These are phyloP conservation scores for Taeniopygia guttata DNA, from an alignment of 2,797 vertebrate genomes.

Conservation along the genomic window DNA sequence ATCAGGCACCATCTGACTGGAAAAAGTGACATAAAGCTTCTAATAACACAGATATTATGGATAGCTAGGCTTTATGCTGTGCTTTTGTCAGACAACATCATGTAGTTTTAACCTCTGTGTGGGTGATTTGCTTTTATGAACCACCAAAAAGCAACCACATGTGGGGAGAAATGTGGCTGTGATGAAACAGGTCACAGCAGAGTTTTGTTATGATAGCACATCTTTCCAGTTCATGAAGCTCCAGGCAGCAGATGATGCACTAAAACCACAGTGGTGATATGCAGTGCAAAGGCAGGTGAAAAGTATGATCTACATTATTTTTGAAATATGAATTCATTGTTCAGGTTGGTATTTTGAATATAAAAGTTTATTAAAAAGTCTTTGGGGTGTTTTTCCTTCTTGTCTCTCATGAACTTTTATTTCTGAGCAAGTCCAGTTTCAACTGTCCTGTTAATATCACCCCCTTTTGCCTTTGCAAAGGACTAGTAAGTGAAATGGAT, in stretches of 20 bases:
- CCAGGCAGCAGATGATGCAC: not conserved
- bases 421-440: not conserved
- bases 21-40: conserved; percentile 24
- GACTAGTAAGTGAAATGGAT: not conserved
- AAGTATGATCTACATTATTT: not conserved
- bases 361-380: not conserved
- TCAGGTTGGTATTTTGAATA: not conserved
- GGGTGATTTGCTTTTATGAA: not conserved
- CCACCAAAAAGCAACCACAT: not conserved
- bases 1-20: not conserved
- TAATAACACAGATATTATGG: conserved; percentile 16
- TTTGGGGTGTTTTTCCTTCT: not conserved
- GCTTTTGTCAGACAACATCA: not conserved
- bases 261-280: not conserved
- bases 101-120: conserved; percentile 10
- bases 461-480: not conserved
- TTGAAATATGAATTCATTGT: not conserved
- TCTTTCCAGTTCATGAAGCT: not conserved
- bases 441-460: not conserved
- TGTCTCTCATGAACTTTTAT: not conserved
- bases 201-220: not conserved
- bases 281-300: not conserved
- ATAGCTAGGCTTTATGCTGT: not conserved
- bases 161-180: conserved; percentile 4
- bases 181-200: not conserved